Percentiles rank a stretch among this genome's conserved stretches.
Evolutionary conservation across 2,888 invertebrate species (phyloP).

Genomic region (Eupithecia dodoneata): DNA sequence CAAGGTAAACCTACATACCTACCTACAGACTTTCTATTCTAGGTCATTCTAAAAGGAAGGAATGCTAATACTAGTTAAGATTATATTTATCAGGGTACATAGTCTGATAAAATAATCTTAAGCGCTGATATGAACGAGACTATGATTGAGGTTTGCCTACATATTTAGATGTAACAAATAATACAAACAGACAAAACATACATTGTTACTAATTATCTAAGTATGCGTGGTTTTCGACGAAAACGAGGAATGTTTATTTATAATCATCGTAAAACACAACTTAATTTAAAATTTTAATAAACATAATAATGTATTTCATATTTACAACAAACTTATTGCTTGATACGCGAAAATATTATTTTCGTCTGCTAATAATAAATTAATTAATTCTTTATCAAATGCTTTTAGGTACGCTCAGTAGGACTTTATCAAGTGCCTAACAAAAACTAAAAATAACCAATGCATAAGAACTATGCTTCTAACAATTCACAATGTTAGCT

Average conservation of each 20-base stretch:
- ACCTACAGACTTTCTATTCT: neutral
- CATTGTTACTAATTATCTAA: neutral
- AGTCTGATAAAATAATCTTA: neutral
- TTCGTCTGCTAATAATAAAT: neutral
- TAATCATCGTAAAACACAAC: neutral
- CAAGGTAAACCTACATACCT: neutral
- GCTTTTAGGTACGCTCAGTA: neutral
- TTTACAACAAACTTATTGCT: conserved; percentile 5
- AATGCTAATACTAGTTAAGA: neutral
- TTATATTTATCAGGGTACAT: neutral
- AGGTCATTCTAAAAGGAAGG: neutral
- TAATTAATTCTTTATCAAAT: neutral
- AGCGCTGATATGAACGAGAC: neutral
- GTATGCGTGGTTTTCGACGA: neutral
- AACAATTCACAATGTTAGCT: neutral
- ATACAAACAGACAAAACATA: neutral
- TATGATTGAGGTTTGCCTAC: neutral
- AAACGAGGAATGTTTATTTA: neutral
- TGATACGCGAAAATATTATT: neutral
- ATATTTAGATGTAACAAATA: neutral
- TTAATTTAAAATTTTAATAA: conserved; percentile 2
- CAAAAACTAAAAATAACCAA: neutral
- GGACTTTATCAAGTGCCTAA: neutral
- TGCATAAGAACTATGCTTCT: neutral
- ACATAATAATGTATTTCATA: conserved; percentile 5